These are phyloP conservation scores for Varanus salvator DNA, from an alignment of 2,113 vertebrate genomes.

Conservation along the genomic window DNA sequence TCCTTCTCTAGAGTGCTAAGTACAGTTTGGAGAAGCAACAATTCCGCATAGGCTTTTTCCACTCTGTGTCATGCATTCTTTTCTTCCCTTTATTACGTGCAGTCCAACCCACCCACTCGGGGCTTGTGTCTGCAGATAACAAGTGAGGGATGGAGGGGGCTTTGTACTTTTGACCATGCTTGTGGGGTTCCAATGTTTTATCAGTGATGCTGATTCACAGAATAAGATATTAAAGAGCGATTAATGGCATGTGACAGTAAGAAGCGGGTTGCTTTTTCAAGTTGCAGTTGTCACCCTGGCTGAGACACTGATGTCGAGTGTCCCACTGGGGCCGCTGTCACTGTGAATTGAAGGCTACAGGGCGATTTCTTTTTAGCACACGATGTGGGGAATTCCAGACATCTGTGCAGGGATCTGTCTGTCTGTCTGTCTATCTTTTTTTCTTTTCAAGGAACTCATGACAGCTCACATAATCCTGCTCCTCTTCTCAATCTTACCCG, in stretches of 20 bases:
- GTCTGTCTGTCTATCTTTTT: too few relatives aligned
- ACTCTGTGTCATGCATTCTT: constrained; percentile 1
- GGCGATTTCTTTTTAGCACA: not conserved
- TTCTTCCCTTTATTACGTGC: constrained; percentile 5
- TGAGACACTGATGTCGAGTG: not conserved
- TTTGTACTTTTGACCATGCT: constrained; percentile 24
- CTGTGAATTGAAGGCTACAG: not conserved
- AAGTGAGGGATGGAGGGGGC: constrained; percentile 12
- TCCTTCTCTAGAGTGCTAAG: not conserved
- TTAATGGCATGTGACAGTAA: constrained; percentile 23
- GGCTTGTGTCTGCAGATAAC: constrained; percentile 15
- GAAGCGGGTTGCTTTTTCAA: not conserved
- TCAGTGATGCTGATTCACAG: constrained; percentile 37
- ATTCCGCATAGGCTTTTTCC: constrained; percentile 1
- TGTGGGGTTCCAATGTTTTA: constrained; percentile 46
- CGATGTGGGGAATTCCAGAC: not conserved
- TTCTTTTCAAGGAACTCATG: too few relatives aligned
- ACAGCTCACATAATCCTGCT: too few relatives aligned
- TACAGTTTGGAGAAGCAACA: constrained; percentile 21
- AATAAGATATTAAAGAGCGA: constrained; percentile 45
- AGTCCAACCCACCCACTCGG: constrained; percentile 1
- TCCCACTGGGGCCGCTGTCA: not conserved
- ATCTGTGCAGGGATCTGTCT: not conserved
- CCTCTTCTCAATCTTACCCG: too few relatives aligned
- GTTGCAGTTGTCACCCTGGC: not conserved